phyloP scores from a whole-genome alignment of 2,113 vertebrate genomes.

The Vicugna pacos region DNA sequence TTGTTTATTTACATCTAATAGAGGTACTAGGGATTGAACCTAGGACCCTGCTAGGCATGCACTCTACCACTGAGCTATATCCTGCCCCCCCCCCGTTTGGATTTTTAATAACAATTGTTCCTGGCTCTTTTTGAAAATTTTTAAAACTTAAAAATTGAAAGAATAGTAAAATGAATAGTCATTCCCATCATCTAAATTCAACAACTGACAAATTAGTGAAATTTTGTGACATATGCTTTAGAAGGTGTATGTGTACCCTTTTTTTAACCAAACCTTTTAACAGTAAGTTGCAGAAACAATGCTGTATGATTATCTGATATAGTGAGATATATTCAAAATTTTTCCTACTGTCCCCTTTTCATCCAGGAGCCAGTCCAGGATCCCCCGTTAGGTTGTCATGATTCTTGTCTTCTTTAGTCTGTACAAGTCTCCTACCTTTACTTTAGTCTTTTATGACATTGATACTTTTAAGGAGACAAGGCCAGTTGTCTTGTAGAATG shows the following conservation, averaged over 20 bases:
- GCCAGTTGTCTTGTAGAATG: background rate
- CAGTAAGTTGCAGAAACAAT: background rate
- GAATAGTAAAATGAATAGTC: background rate
- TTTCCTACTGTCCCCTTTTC: background rate
- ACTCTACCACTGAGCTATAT: no score
- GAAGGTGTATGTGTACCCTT: background rate
- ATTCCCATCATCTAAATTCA: background rate
- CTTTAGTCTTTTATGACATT: background rate
- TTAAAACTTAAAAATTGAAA: background rate
- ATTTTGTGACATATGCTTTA: constrained; percentile 1
- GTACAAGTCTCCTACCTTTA: background rate
- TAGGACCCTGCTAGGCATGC: no score
- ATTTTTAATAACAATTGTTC: constrained; percentile 19
- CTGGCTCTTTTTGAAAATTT: background rate
- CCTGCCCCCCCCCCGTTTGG: background rate
- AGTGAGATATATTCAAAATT: background rate
- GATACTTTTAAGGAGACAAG: constrained; percentile 33
- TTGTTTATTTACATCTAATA: no score
- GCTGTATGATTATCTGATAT: background rate
- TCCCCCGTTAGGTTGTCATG: background rate
- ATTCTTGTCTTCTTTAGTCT: background rate
- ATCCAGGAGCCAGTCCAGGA: background rate
- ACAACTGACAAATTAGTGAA: background rate
- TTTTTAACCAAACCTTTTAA: background rate
- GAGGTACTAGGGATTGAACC: no score